These are phyloP conservation scores for Oophaga sylvatica DNA, from an alignment of 2,797 vertebrate genomes.

Conservation along the genomic window DNA sequence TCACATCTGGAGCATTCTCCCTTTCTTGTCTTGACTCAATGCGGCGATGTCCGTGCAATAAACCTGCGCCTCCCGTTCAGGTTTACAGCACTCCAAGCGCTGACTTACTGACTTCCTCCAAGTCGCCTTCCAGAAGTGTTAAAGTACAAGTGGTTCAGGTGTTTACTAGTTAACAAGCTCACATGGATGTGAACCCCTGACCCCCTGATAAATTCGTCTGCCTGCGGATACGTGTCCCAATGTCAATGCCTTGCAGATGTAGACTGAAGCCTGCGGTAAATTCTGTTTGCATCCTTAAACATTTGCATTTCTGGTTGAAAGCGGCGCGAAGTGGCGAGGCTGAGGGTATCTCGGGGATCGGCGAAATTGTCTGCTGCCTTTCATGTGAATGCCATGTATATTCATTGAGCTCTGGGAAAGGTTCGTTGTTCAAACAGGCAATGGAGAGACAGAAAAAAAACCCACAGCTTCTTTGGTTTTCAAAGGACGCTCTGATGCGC, in stretches of 20 bases:
- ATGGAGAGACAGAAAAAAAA: constrained; percentile 19
- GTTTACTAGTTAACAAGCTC: constrained; percentile 61
- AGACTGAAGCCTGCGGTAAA: constrained; percentile 37
- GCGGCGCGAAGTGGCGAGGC: constrained; percentile 37
- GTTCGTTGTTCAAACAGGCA: constrained; percentile 61
- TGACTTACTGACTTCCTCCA: constrained; percentile 49
- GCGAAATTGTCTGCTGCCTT: constrained; percentile 58
- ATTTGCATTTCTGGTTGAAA: constrained; percentile 57
- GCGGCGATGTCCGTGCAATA: constrained; percentile 39
- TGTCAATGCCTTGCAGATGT: constrained; percentile 44
- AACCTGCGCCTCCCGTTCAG: constrained; percentile 14
- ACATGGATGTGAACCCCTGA: constrained; percentile 50
- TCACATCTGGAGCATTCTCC: constrained; percentile 48
- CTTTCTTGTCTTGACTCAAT: constrained; percentile 23
- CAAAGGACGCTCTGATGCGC: constrained; percentile 58
- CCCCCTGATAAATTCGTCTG: constrained; percentile 48
- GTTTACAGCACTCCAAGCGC: constrained; percentile 12
- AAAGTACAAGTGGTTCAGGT: constrained; percentile 45
- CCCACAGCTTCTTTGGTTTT: constrained; percentile 49
- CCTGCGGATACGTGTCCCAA: constrained; percentile 30
- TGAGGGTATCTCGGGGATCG: constrained; percentile 56
- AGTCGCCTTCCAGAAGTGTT: constrained; percentile 49
- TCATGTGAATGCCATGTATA: constrained; percentile 61
- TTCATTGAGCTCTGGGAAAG: constrained; percentile 61
- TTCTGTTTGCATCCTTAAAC: constrained; percentile 50